Evolutionary conservation across 2,888 invertebrate genomes (phyloP).

Genomic region (Zygothrica quintamaculata): DNA sequence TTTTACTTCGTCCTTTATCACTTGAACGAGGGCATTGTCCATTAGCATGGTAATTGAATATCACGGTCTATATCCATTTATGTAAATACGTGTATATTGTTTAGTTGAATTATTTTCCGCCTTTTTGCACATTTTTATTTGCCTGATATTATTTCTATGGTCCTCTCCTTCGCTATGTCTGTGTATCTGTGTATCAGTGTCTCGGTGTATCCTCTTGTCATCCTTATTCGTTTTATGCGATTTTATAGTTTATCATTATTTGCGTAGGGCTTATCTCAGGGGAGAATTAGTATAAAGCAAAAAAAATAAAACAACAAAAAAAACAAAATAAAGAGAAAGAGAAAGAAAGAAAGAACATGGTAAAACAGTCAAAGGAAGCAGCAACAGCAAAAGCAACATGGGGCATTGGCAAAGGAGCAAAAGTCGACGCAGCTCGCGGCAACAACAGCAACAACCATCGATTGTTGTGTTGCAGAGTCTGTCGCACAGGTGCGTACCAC

Average conservation of each 20-base stretch:
- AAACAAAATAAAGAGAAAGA: conserved; percentile 28
- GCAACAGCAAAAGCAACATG: conserved; percentile 4
- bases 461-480: conserved; percentile 64
- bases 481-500: conserved; percentile 67
- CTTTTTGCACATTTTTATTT: conserved; percentile 78
- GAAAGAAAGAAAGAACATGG: not conserved
- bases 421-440: conserved; percentile 51
- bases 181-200: conserved; percentile 14
- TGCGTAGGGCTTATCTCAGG: conserved; percentile 75
- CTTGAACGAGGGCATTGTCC: conserved; percentile 37
- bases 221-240: conserved; percentile 53
- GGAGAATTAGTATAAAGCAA: conserved; percentile 53
- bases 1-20: not conserved
- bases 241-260: conserved; percentile 80
- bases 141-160: conserved; percentile 57
- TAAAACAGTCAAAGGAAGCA: conserved; percentile 23
- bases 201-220: conserved; percentile 17
- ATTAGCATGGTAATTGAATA: conserved; percentile 74
- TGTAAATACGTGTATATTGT: conserved; percentile 80
- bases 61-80: conserved; percentile 69
- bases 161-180: conserved; percentile 5
- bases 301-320: conserved; percentile 14
- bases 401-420: conserved; percentile 30
- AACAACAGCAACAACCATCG: conserved; percentile 55
- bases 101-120: conserved; percentile 81